phyloP scores from a whole-genome alignment of 2,888 invertebrate genomes.

The Nomada ferruginata region DNA sequence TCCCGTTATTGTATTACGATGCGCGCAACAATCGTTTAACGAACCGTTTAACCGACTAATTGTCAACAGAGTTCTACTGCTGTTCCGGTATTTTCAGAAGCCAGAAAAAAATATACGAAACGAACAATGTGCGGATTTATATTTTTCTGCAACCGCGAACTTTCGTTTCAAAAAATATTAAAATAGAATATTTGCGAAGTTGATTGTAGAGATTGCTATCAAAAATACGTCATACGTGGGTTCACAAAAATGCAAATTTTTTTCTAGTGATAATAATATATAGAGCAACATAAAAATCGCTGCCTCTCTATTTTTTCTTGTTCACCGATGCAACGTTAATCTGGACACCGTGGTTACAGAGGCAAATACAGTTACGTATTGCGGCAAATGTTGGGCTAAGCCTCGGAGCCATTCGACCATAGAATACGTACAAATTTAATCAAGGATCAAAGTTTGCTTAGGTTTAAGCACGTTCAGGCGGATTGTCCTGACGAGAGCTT shows the following conservation, averaged over 20 bases:
- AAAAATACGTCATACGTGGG: no score
- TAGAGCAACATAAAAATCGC: no score
- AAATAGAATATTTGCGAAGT: no score
- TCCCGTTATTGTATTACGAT: neutral
- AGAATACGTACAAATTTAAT: constrained; percentile 53
- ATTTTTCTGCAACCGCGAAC: no score
- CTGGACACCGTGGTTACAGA: neutral
- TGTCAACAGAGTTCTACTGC: neutral
- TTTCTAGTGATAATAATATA: no score
- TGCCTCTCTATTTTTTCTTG: neutral
- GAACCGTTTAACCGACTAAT: neutral
- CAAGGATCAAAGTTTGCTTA: constrained; percentile 57
- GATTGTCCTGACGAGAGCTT: constrained; percentile 23
- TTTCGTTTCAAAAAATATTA: no score
- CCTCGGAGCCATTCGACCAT: neutral
- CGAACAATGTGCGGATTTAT: no score
- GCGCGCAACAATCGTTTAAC: neutral
- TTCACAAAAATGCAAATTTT: no score
- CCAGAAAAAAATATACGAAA: no score
- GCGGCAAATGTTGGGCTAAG: constrained; percentile 40
- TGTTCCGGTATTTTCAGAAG: neutral
- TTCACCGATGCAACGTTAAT: constrained; percentile 21
- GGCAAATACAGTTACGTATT: constrained; percentile 46
- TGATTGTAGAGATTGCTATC: no score
- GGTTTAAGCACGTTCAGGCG: constrained; percentile 44